Base-by-base conservation (phyloP, 1,140 invertebrate species). In the Pinna nobilis region DNA sequence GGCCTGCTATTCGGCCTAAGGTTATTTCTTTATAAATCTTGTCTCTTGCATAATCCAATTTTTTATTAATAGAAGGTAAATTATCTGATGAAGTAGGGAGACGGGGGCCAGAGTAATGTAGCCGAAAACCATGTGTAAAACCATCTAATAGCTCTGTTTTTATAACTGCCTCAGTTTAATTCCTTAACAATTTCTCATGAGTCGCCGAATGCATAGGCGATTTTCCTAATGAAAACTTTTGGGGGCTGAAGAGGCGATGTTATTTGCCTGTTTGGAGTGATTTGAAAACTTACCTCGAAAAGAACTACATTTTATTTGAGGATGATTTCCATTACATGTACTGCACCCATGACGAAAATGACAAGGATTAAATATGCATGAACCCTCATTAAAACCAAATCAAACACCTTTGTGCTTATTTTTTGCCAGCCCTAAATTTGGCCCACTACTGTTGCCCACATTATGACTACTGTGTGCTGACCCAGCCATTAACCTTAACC, bases 401-500 rank as follows among this genome's bases (percentile, higher is more conserved):
- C 59, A 64, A 15, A 63, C 25, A n/a, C 60, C 37, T 25, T 25
- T 28, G 30, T 20, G 32, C 20, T 15, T 33, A 3, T 0, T 55
- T 28, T 7, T 50, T 33, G 37, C 23, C 28, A 28, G 28, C 15
- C 23, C 5, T 2, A 5, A 11, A 28, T 2, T 37, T 59, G 35
- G n/a, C n/a, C n/a, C n/a, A n/a, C n/a, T n/a, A n/a, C n/a, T n/a
- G n/a, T n/a, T n/a, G n/a, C n/a, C n/a, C n/a, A n/a, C n/a, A n/a
- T n/a, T n/a, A n/a, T n/a, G n/a, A n/a, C n/a, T n/a, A n/a, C n/a
- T n/a, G n/a, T n/a, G n/a, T n/a, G 59, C 9, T 20, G 25, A 32
- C 11, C 28, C 7, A 5, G 47, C 15, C 7, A 75, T 69, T 25
- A 59, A 49, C 3, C 60, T 37, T 51, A 57, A 61, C 73, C 73